phyloP scores from a whole-genome alignment of 2,113 vertebrate genomes.

The Seriola aureovittata region DNA sequence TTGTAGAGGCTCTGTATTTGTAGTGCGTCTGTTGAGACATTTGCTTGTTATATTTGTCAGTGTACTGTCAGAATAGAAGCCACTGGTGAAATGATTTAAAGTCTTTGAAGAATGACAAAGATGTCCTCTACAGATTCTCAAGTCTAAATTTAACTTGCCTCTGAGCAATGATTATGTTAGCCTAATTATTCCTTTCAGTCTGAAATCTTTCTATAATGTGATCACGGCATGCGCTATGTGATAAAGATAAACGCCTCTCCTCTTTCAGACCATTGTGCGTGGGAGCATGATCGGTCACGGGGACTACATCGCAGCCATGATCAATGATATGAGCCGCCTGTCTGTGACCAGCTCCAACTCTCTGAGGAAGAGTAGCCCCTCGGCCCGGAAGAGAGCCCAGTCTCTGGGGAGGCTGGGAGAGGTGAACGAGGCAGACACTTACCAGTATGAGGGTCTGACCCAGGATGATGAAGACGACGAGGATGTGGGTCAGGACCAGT shows the following conservation, averaged over 20 bases:
- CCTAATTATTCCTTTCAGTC: slow-evolving; percentile 60
- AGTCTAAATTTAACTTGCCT: slow-evolving; percentile 76
- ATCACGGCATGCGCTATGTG: slow-evolving; percentile 44
- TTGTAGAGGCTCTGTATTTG: slow-evolving; percentile 22
- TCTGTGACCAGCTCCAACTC: slow-evolving; percentile 98
- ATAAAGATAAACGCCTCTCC: slow-evolving; percentile 58
- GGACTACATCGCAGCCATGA: slow-evolving; percentile 94
- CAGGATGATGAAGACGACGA: slow-evolving; percentile 82
- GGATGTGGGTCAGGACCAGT: slow-evolving; percentile 84
- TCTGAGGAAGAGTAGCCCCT: slow-evolving; percentile 91
- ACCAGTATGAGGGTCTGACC: slow-evolving; percentile 91
- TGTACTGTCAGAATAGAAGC: slow-evolving; percentile 42
- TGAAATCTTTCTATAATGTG: slow-evolving; percentile 50
- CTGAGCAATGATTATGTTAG: slow-evolving; percentile 67
- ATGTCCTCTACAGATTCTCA: slow-evolving; percentile 67
- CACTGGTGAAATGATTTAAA: slow-evolving; percentile 55
- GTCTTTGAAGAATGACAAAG: slow-evolving; percentile 67
- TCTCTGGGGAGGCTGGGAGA: slow-evolving; percentile 93
- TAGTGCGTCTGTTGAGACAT: slow-evolving; percentile 12
- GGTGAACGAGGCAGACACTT: slow-evolving; percentile 89
- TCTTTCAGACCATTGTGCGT: slow-evolving; percentile 93
- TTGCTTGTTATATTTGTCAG: slow-evolving; percentile 46
- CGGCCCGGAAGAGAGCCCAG: slow-evolving; percentile 91
- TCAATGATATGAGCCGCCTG: slow-evolving; percentile 95
- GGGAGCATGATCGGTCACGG: slow-evolving; percentile 93